Evolutionary conservation across 1,140 invertebrate species (phyloP).

Genomic region (Phocides pigmalion): DNA sequence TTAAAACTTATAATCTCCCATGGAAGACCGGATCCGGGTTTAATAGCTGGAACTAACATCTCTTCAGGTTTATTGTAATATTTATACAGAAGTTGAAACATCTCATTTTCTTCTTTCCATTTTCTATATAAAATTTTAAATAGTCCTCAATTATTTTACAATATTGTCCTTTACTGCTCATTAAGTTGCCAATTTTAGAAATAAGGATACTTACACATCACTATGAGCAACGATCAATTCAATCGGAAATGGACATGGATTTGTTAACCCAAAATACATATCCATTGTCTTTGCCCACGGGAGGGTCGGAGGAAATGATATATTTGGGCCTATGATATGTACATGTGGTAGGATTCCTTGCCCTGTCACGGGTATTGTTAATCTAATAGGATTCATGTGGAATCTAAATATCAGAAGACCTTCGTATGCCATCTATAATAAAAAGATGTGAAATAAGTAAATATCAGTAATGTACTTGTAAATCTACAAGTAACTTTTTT

Average conservation of each 20-base stretch:
- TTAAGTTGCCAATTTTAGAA: too few relatives aligned
- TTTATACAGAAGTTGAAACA: slow-evolving; percentile 64
- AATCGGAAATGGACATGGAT: slow-evolving; percentile 74
- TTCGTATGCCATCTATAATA: slow-evolving; percentile 65
- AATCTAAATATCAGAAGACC: slow-evolving; percentile 70
- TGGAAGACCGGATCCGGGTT: slow-evolving; percentile 59
- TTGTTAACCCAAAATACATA: slow-evolving; percentile 72
- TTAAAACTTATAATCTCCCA: slow-evolving; percentile 59
- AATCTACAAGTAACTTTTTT: slow-evolving; percentile 1
- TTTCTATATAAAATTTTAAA: too few relatives aligned
- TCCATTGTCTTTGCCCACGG: slow-evolving; percentile 70
- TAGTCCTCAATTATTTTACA: too few relatives aligned
- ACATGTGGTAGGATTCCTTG: slow-evolving; percentile 68
- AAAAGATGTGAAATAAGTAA: slow-evolving; percentile 5
- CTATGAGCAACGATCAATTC: slow-evolving; percentile 74
- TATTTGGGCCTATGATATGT: slow-evolving; percentile 66
- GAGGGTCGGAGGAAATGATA: slow-evolving; percentile 65
- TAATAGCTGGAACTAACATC: slow-evolving; percentile 66
- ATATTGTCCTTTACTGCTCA: too few relatives aligned
- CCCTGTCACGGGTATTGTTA: slow-evolving; percentile 68
- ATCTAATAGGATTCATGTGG: slow-evolving; percentile 74
- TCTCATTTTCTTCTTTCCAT: slow-evolving; percentile 74
- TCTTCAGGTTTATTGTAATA: slow-evolving; percentile 74
- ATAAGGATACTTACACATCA: slow-evolving; percentile 58
- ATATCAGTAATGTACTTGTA: slow-evolving; percentile 7